Evolutionary conservation across 2,113 vertebrate genomes (phyloP), one percentile per base, ranked within the genome.

Genomic region (Charadrius vociferus): DNA sequence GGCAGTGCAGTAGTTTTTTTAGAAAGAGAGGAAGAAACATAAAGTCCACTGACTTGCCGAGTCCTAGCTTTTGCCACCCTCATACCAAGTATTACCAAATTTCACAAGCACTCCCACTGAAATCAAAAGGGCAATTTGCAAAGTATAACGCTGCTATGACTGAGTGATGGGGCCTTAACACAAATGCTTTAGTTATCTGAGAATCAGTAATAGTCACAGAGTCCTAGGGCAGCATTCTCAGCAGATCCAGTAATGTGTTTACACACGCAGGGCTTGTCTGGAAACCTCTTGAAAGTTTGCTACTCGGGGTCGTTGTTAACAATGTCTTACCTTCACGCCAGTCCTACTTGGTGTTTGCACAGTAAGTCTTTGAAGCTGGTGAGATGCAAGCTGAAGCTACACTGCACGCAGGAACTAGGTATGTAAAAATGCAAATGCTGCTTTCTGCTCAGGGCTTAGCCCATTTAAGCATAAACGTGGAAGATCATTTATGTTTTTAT

Each of bases 121-220:
- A 83, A 86, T 36, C 55, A 52, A 26, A 56, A 90, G 72, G 47
- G 77, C 58, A 71, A 83, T 77, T 50, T 68, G 45, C 45, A 39
- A 88, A 94, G 49, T 7, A 7, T 34, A 85, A 15, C 70, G 12
- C 27, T 39, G 53, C 70, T 68, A 23, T 0, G 7, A 68, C 63
- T 4, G 45, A 90, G 30, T 14, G 68, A 62, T 4, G 9, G 67
- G 70, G 80, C 88, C 50, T 58, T 49, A 80, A 73, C 75, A 81
- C 12, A 88, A 90, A 93, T 14, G 49, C 77, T 68, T 79, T 27
- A 8, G 34, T 67, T 87, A 93, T 71, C 90, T 67, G 61, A 78
- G 39, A 84, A 95, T 66, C 79, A 63, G 45, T 14, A 53, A 12
- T 62, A 70, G 75, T 50, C 62, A 61, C 24, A 15, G 75, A 66